Conservation (phyloP, 2,797 vertebrate genomes). For the Sparus aurata region DNA sequence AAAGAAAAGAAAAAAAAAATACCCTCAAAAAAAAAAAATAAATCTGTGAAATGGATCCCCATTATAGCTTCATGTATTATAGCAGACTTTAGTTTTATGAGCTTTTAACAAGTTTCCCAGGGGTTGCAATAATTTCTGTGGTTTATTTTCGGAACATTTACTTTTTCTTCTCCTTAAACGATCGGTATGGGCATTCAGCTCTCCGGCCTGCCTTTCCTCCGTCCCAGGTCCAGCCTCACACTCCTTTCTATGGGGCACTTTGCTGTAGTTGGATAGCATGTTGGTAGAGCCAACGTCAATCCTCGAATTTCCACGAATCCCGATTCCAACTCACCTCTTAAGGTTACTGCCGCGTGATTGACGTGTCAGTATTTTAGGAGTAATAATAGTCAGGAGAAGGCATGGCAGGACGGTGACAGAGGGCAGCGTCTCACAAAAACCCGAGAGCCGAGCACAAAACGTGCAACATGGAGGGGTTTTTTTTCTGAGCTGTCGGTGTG, state of each 20-base stretch:
- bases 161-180: constrained; percentile 77
- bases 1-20: constrained; percentile 68
- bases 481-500: constrained; percentile 33
- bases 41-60: constrained; percentile 84
- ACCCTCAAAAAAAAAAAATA: constrained; percentile 41
- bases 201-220: constrained; percentile 53
- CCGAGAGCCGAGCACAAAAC: constrained; percentile 14
- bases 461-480: constrained; percentile 15
- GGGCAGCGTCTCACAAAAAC: constrained; percentile 42
- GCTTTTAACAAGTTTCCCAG: constrained; percentile 89
- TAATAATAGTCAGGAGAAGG: constrained; percentile 49
- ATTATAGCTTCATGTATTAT: constrained; percentile 83
- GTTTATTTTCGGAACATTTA: constrained; percentile 86
- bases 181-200: constrained; percentile 60
- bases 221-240: constrained; percentile 63
- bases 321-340: constrained; percentile 62
- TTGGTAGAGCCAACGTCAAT: constrained; percentile 65
- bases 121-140: constrained; percentile 88
- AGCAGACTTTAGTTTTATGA: constrained; percentile 88
- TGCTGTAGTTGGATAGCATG: constrained; percentile 52
- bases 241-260: constrained; percentile 65
- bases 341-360: constrained; percentile 69
- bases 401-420: constrained; percentile 36
- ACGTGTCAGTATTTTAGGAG: constrained; percentile 50
- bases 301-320: constrained; percentile 68